These are phyloP conservation scores for Rhopalosiphum padi DNA, from an alignment of 1,140 invertebrate genomes.

Conservation along the genomic window DNA sequence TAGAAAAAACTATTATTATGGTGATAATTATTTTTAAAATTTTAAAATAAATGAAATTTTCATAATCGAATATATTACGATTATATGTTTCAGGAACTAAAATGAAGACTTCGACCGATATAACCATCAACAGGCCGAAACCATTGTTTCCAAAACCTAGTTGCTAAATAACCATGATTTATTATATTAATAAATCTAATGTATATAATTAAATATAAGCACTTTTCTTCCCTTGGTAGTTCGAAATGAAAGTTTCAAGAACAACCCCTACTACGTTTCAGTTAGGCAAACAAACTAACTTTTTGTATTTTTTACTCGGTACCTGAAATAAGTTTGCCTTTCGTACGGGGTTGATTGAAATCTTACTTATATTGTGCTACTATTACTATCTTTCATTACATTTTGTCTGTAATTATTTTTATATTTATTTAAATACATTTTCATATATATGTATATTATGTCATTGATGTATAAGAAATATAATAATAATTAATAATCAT, in stretches of 20 bases:
- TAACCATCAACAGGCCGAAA: conserved; percentile 45
- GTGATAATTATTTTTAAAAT: background rate
- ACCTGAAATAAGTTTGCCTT: conserved; percentile 57
- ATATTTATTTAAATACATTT: conserved; percentile 2
- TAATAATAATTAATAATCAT: background rate
- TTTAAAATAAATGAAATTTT: background rate
- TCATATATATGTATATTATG: background rate
- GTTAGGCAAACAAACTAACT: conserved; percentile 55
- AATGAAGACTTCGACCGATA: conserved; percentile 40
- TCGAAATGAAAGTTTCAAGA: conserved; percentile 9
- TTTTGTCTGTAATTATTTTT: background rate
- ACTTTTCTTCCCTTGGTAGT: conserved; percentile 41
- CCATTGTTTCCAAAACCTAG: conserved; percentile 43
- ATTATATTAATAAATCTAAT: conserved; percentile 52
- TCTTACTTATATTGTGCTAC: background rate
- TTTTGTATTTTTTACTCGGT: conserved; percentile 54
- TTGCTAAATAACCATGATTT: conserved; percentile 22
- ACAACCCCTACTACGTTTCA: conserved; percentile 51
- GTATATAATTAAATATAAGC: conserved; percentile 28
- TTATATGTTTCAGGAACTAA: conserved; percentile 34
- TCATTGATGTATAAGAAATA: background rate
- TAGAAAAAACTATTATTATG: background rate
- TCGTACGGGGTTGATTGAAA: conserved; percentile 50
- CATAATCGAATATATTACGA: background rate
- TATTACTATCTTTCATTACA: conserved; percentile 43